phyloP scores from a whole-genome alignment of 2,797 vertebrate genomes.

The Odontamblyopus rebecca region DNA sequence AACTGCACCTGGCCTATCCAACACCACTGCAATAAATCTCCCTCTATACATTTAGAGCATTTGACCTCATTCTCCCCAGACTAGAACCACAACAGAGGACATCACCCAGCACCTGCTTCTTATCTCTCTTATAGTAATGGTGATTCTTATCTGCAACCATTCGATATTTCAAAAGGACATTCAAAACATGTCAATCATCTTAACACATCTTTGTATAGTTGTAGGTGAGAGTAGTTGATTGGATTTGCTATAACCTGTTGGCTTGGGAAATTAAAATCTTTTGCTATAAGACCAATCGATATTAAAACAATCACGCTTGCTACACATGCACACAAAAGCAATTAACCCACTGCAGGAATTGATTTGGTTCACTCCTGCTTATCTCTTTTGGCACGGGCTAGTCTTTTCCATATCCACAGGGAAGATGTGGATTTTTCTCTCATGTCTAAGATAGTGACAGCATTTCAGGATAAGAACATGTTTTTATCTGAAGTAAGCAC shows the following conservation, averaged over 20 bases:
- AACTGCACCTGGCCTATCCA: constrained; percentile 7
- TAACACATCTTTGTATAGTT: constrained; percentile 40
- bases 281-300: constrained; percentile 64
- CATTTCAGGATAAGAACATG: constrained; percentile 57
- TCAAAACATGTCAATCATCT: constrained; percentile 55
- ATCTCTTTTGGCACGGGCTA: constrained; percentile 55
- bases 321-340: constrained; percentile 64
- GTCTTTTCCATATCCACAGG: constrained; percentile 50
- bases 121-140: constrained; percentile 43
- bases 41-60: constrained; percentile 5
- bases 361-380: constrained; percentile 66
- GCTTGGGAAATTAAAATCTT: constrained; percentile 62
- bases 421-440: constrained; percentile 62
- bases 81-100: constrained; percentile 37
- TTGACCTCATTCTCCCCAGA: constrained; percentile 12
- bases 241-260: constrained; percentile 53
- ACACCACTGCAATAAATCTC: constrained; percentile 16
- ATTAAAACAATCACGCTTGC: constrained; percentile 55
- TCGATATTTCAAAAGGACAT: constrained; percentile 37
- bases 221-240: constrained; percentile 45
- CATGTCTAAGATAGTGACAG: constrained; percentile 57
- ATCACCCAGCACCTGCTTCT: constrained; percentile 20
- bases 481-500: constrained; percentile 66
- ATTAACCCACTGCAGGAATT: constrained; percentile 69
- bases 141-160: constrained; percentile 52